Base-by-base conservation (phyloP, 2,797 vertebrate genomes). In the Sebastes goodei region DNA sequence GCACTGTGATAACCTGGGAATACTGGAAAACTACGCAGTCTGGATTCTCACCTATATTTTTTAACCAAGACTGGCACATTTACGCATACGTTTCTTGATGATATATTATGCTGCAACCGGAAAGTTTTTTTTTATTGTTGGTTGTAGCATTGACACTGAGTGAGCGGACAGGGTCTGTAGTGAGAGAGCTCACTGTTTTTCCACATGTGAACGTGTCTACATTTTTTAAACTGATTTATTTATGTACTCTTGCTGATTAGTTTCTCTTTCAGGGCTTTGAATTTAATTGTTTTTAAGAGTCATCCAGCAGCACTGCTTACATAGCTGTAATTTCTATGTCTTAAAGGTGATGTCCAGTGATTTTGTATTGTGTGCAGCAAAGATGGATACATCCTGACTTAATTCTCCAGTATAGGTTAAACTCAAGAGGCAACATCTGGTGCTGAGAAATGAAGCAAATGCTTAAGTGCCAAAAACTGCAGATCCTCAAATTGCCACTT, bases 401-500 rank as follows among this genome's bases (percentile, higher is more conserved):
- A 29, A 29, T 1, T 27, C 17, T 46, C 23, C 0, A 64, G 7
- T 42, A 15, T 64, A 2, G 7, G 6, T 63, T 49, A 49, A 49
- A 49, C 17, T 20, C 46, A 49, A 49, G 46, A 0, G 17, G 46
- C 7, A 49, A 20, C 46, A 49, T 49, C 46, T 49, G 46, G 46
- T 20, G 46, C 15, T 49, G 46, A 49, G 46, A 49, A 49, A 49
- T 49, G 46, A 49, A 49, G 42, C 17, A 0, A 7, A 20, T 49
- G 42, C 15, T 0, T 17, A 4, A 17, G 42, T 0, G 15, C 42
- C 15, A 46, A 46, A 46, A 46, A 17, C 42, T 17, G 15, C 42
- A 46, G 14, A 20, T 49, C 46, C 46, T 49, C 15, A 49, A 49
- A 49, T 49, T 17, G 46, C 46, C 17, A 49, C 46, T 49, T 46